Evolutionary conservation across 2,113 vertebrate genomes (phyloP).

Genomic region (Pionites leucogaster): DNA sequence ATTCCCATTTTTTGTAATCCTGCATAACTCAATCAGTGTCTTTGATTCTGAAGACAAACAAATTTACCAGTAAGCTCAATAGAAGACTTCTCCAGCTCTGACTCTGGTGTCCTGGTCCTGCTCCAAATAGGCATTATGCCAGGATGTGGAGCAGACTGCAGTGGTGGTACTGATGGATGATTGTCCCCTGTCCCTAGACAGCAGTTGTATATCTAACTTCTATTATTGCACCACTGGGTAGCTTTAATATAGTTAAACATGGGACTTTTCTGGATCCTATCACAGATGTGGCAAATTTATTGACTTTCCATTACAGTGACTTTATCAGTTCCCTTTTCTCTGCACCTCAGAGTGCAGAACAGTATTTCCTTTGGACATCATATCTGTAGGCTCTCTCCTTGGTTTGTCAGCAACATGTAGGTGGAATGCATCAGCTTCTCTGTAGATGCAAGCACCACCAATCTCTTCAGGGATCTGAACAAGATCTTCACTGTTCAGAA

Average conservation of each 20-base stretch:
- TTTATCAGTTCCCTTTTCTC: conserved; percentile 5
- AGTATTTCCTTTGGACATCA: not conserved
- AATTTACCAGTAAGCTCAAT: not conserved
- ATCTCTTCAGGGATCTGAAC: not conserved
- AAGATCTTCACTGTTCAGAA: not conserved
- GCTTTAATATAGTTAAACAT: conserved; percentile 33
- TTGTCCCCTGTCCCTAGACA: not conserved
- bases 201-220: conserved; percentile 23
- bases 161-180: conserved; percentile 29
- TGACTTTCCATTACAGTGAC: not conserved
- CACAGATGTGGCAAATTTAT: not conserved
- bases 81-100: not conserved
- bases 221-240: not conserved
- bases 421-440: not conserved
- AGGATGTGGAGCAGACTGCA: not conserved
- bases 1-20: not conserved
- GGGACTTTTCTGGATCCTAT: conserved; percentile 18
- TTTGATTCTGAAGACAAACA: not conserved
- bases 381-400: not conserved
- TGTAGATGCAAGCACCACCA: not conserved
- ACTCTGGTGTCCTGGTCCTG: not conserved
- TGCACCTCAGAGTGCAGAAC: not conserved
- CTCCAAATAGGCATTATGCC: not conserved
- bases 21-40: not conserved
- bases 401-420: not conserved